Base-by-base conservation (phyloP, 2,888 invertebrate genomes). In the Conchocele bisecta region DNA sequence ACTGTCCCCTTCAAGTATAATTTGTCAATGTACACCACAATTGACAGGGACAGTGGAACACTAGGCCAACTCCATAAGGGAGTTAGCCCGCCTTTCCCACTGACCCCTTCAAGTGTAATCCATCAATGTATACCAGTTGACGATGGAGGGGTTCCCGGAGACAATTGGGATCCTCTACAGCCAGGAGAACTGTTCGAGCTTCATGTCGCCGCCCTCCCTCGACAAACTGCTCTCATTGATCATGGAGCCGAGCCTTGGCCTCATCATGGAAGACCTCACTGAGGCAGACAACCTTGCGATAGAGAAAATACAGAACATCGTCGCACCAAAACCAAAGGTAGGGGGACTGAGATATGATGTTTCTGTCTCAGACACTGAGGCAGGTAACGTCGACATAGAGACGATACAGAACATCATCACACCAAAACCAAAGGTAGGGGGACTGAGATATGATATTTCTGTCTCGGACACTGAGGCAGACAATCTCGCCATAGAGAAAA, bases 111-210 rank as follows among this genome's bases (percentile, higher is more conserved):
- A n/a, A n/a, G n/a, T n/a, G n/a, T n/a, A n/a, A n/a, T n/a, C n/a
- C n/a, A n/a, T n/a, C n/a, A n/a, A n/a, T n/a, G n/a, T n/a, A n/a
- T n/a, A 63, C 1, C 53, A 75, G 76, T 57, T 81, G 20, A 54
- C 59, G 11, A 65, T 33, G 20, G 79, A 77, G 35, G 82, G 82
- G 7, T 82, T 77, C 33, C 83, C 83, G 17, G 82, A 82, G 57
- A 41, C 46, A 7, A 78, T 72, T 28, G 82, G 82, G n/a, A 48
- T 83, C 22, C 46, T 73, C 24, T 83, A 81, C 56, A 75, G 53
- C 46, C 54, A 79, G 44, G 80, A 79, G 20, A 77, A 80, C 22
- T 42, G 53, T 13, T 67, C 75, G 24, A 58, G 41, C 20, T 79
- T 81, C 29, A 42, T 70, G 13, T 64, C 71, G 35, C 75, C 82